Evolutionary conservation across 1,140 invertebrate species (phyloP).

Genomic region (Musca domestica): DNA sequence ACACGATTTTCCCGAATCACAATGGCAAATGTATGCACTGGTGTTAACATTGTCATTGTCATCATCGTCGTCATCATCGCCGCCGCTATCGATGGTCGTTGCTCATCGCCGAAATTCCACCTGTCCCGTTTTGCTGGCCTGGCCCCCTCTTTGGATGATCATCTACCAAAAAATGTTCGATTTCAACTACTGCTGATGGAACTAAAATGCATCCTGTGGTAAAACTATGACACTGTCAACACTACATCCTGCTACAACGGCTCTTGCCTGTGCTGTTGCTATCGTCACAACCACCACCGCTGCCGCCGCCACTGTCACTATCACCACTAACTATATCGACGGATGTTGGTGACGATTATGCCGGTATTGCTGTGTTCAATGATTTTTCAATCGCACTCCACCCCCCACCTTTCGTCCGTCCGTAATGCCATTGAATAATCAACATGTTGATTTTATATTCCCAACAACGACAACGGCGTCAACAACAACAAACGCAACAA

Average conservation of each 20-base stretch:
- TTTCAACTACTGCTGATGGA: not conserved
- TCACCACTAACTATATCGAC: no score
- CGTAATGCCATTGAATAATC: not conserved
- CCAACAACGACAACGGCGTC: no score
- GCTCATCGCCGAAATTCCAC: no score
- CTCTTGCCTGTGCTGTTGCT: not conserved
- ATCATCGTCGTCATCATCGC: no score
- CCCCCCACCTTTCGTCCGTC: no score
- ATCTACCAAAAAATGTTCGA: not conserved
- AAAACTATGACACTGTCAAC: slow-evolving; percentile 1
- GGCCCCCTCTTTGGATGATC: not conserved
- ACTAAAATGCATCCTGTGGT: slow-evolving; percentile 18
- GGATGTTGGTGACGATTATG: no score
- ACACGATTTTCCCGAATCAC: not conserved
- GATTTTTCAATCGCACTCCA: no score
- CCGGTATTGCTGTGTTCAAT: no score
- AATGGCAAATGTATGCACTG: not conserved
- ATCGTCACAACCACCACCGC: not conserved
- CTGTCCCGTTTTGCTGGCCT: not conserved
- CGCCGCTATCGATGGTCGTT: not conserved
- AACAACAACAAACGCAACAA: no score
- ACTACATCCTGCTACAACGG: not conserved
- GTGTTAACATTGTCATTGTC: slow-evolving; percentile 12
- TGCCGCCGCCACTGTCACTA: no score
- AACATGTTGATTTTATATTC: slow-evolving; percentile 11